Percentiles rank a stretch among this genome's conserved stretches.
Evolutionary conservation across 2,888 invertebrate genomes (phyloP).

Genomic region (Amaurobius ferox): DNA sequence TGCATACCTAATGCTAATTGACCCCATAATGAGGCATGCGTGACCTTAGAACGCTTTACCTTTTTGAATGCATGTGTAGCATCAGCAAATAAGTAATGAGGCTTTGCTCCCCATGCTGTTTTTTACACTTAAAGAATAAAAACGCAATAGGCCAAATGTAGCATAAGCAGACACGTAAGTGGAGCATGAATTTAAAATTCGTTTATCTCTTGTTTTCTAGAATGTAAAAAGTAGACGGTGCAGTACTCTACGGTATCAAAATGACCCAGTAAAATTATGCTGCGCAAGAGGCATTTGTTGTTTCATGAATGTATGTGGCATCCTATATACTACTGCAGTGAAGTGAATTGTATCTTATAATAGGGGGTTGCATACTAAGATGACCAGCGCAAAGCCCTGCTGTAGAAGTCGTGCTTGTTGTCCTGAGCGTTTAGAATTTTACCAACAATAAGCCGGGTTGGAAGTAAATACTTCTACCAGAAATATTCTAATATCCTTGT

Average conservation of each 20-base stretch:
- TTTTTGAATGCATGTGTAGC: background rate
- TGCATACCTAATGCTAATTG: background rate
- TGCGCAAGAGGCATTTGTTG: too few relatives aligned
- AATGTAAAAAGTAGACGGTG: background rate
- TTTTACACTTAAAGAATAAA: background rate
- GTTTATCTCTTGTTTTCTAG: background rate
- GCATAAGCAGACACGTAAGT: background rate
- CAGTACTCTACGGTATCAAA: background rate
- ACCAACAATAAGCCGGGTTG: too few relatives aligned
- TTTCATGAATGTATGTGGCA: too few relatives aligned
- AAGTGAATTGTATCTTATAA: too few relatives aligned
- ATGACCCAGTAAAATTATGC: too few relatives aligned
- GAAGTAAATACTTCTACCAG: too few relatives aligned
- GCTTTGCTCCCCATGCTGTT: background rate
- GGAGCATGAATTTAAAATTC: background rate
- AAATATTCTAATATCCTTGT: too few relatives aligned
- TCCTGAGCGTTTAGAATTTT: too few relatives aligned
- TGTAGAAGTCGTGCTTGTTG: too few relatives aligned
- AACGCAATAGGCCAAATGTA: background rate
- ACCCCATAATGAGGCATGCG: background rate
- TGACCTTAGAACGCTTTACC: constrained; percentile 1
- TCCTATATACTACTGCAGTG: too few relatives aligned
- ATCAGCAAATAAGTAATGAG: background rate
- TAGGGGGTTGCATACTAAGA: too few relatives aligned
- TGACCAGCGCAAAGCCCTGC: too few relatives aligned